Base-by-base conservation (phyloP, 2,888 invertebrate genomes). In the Amblyjoppa proteus region DNA sequence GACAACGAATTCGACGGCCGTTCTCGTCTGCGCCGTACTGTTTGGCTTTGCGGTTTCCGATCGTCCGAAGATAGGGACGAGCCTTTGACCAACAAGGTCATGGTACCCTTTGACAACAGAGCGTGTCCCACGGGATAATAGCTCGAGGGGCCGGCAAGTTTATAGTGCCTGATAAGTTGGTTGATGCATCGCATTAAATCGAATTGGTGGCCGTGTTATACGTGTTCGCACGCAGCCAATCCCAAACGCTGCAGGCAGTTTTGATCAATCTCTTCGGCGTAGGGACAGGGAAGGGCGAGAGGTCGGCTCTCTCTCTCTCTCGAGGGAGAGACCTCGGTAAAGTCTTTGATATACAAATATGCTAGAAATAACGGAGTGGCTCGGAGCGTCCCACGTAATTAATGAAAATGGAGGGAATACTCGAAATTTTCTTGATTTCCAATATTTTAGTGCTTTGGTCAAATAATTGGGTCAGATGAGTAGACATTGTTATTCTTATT, bases 11-110 rank as follows among this genome's bases (percentile, higher is more conserved):
- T 31, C 34, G 61, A 34, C 16, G 34, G 2, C 6, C 53, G n/a
- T n/a, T 20, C 53, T 20, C 53, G 20, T 53, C 20, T 4, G 20
- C 20, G 3, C 53, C 5, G 20, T 20, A 61, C 28, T 58, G 34
- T 73, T 41, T 38, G 56, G 38, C 53, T 53, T 11, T 38, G 56
- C 20, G 53, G 53, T 53, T 61, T 34, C 20, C 13, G 51, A 64
- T n/a, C 34, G n/a, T 66, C 2, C 13, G 31, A 11, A 7, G 61
- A 61, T 74, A 41, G 16, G 38, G 56, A 41, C n/a, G 34, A 28
- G 20, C 66, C 73, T 74, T 81, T 73, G 74, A 76, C 41, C 58
- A 16, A 34, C 66, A 51, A 13, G 61, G 41, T 53, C 20, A 6
- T 45, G 13, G 66, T 74, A 68, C 41, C 68, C 66, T 66, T 74